Base-by-base conservation (phyloP, 2,113 vertebrate genomes). In the Platichthys stellatus region DNA sequence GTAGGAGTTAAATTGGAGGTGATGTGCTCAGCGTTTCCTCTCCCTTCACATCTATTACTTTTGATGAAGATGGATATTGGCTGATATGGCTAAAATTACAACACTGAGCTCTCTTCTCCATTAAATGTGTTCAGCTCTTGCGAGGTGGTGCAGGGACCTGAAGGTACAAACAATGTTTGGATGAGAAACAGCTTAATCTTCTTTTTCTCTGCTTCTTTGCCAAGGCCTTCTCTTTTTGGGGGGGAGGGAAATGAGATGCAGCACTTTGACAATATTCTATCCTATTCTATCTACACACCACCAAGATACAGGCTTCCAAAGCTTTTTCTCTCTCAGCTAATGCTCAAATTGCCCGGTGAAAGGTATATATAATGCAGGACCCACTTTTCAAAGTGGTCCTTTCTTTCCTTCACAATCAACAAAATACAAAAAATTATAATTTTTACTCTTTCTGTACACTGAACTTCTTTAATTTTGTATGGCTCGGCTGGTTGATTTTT, bases 81-180 rank as follows among this genome's bases (percentile, higher is more conserved):
- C 82, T 86, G 80, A 85, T 88, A 67, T 77, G 76, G 88, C 86
- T 88, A 74, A 91, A 91, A 83, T 83, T 78, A 85, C 83, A 90
- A 87, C 63, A 82, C 84, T 88, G 57, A 67, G 71, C 81, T 84
- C 53, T 87, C 85, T 85, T 85, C 74, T 81, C 73, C 80, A 54
- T 89, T 67, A 91, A 92, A 91, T 82, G 59, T 86, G 82, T 90
- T 93, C 87, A 92, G 92, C 90, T 90, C 82, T 88, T 90, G 75
- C 88, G 91, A 86, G 83, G 74, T 86, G 85, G 84, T 84, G 80
- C 87, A 79, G 85, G 80, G 83, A 88, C 86, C 77, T 79, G 53
- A 90, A 95, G 94, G 94, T 94, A 94, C 86, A 92, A 31, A 80
- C 63, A 59, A 67, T 87, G 82, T 90, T 90, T 90, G 74, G 87